Percentiles rank a stretch among this genome's conserved stretches.
These are phyloP conservation scores for Triops cancriformis DNA, from an alignment of 1,140 invertebrate genomes.

Conservation along the genomic window DNA sequence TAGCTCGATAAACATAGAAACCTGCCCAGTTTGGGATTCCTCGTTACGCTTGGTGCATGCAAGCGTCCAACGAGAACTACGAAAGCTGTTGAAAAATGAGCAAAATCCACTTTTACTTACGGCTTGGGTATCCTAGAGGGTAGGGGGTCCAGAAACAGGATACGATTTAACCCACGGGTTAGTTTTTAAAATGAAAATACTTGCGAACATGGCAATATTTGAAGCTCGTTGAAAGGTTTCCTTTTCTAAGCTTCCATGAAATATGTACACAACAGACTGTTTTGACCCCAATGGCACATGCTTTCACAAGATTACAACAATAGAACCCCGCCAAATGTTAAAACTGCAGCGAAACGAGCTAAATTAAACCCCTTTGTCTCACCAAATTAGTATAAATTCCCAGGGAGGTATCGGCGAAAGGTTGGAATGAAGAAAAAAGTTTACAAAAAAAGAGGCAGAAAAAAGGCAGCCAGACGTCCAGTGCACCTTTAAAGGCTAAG, in stretches of 20 bases:
- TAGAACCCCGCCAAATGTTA: not conserved
- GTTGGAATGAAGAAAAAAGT: not conserved
- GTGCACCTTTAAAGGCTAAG: constrained; percentile 7
- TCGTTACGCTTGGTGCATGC: too few relatives aligned
- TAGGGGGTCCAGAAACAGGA: not conserved
- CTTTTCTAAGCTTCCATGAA: too few relatives aligned
- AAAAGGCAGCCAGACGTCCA: constrained; percentile 12
- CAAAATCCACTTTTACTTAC: not conserved
- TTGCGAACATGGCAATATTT: too few relatives aligned
- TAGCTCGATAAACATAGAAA: too few relatives aligned
- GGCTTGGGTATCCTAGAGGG: not conserved
- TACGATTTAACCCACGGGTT: constrained; percentile 7
- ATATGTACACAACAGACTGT: not conserved
- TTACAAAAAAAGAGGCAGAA: not conserved
- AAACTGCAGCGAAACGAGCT: not conserved
- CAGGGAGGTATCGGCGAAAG: not conserved
- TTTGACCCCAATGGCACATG: not conserved
- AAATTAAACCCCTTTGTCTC: not conserved
- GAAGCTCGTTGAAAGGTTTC: too few relatives aligned
- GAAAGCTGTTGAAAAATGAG: not conserved
- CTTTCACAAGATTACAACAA: not conserved
- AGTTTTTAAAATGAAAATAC: not conserved
- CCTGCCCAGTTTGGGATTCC: too few relatives aligned
- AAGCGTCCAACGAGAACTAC: too few relatives aligned
- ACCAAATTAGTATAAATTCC: not conserved